Evolutionary conservation across 2,797 vertebrate species (phyloP).

Genomic region (Sebastes matsubarae): DNA sequence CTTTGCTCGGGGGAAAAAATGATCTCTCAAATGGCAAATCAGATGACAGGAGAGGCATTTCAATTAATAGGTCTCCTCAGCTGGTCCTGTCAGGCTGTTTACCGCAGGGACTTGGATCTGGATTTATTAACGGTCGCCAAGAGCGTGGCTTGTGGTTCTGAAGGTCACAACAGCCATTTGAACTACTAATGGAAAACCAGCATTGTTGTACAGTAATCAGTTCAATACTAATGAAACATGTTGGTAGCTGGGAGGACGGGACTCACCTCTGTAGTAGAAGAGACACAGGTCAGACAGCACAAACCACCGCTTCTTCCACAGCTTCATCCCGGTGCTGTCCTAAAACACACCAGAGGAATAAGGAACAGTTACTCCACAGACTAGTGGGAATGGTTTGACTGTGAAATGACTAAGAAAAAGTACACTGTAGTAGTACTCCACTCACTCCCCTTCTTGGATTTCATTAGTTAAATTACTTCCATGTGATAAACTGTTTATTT

Average conservation of each 20-base stretch:
- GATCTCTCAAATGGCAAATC: slow-evolving; percentile 13
- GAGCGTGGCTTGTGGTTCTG: neutral
- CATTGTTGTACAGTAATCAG: neutral
- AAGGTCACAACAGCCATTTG: slow-evolving; percentile 11
- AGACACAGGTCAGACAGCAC: slow-evolving; percentile 97
- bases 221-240: neutral
- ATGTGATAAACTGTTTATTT: neutral
- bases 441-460: neutral
- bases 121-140: slow-evolving; percentile 18
- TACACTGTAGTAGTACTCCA: neutral
- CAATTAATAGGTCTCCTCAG: slow-evolving; percentile 27
- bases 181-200: slow-evolving; percentile 10
- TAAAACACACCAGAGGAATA: slow-evolving; percentile 59
- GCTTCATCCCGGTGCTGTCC: slow-evolving; percentile 98
- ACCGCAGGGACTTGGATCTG: slow-evolving; percentile 1
- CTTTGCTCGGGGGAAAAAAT: slow-evolving; percentile 8
- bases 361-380: neutral
- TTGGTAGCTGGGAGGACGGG: neutral
- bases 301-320: slow-evolving; percentile 99
- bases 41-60: slow-evolving; percentile 19
- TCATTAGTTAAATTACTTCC: neutral
- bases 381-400: neutral
- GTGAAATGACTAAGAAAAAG: neutral
- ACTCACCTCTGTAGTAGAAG: slow-evolving; percentile 98
- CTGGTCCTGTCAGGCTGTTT: slow-evolving; percentile 26